Conservation (phyloP, 2,797 vertebrate species). For the Dallia pectoralis region DNA sequence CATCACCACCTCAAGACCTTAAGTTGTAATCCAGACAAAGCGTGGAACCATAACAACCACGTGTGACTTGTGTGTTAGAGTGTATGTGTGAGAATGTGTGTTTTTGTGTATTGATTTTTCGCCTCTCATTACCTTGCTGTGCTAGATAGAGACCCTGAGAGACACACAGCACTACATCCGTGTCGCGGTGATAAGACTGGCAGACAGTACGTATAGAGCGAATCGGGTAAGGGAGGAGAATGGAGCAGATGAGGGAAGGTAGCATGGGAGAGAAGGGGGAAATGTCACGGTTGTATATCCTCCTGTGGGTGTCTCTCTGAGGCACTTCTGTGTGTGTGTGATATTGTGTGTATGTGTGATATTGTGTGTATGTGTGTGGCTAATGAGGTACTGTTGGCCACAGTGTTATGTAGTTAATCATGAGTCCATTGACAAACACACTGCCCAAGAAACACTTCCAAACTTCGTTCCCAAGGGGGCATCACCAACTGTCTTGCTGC, state of each 20-base stretch:
- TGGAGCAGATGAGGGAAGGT: conserved; percentile 31
- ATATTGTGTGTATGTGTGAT: background rate
- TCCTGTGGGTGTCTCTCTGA: background rate
- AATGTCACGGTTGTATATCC: conserved; percentile 53
- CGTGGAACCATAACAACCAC: too few species aligned
- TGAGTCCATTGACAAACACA: too few species aligned
- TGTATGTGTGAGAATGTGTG: background rate
- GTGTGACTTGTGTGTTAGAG: conserved; percentile 24
- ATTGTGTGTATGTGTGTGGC: conserved; percentile 27
- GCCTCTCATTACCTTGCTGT: conserved; percentile 42
- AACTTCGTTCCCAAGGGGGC: too few species aligned
- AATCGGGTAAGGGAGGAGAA: too few species aligned
- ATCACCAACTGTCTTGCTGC: too few species aligned
- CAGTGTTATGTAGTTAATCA: too few species aligned
- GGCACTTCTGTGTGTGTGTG: too few species aligned
- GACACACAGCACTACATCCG: conserved; percentile 62
- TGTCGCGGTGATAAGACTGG: conserved; percentile 63
- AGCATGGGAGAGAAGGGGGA: conserved; percentile 50
- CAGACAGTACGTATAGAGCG: conserved; percentile 25
- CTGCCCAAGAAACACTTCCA: too few species aligned
- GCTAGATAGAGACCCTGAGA: conserved; percentile 43
- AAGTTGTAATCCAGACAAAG: too few species aligned
- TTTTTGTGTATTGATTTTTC: conserved; percentile 44
- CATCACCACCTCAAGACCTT: too few species aligned
- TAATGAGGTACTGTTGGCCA: too few species aligned